Base-by-base conservation (phyloP, 1,140 invertebrate species). In the Drosophila malerkotliana region DNA sequence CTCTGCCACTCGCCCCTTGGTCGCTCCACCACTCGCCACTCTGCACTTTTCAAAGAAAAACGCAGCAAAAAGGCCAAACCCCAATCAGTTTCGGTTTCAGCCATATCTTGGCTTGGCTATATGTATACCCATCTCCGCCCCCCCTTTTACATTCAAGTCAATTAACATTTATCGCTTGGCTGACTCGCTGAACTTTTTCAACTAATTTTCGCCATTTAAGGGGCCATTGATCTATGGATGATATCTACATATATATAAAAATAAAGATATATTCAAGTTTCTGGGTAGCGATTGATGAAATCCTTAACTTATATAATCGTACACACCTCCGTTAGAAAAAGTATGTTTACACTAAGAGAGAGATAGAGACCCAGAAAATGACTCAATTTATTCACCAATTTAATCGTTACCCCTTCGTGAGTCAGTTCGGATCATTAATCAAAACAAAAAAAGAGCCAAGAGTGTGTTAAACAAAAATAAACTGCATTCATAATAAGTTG, bases 401-500 rank as follows among this genome's bases (percentile, higher is more conserved):
- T 60, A 28, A 62, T 47, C 30, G 30, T 15, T 67, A 18, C 39
- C 41, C 28, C 12, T 4, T 10, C 30, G 49, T 54, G 60, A 68
- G 32, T 68, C 60, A 26, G 15, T n/a, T 24, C 28, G 30, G 41
- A 47, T 66, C 64, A 68, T 68, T 55, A 68, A 68, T 68, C 64
- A 68, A 54, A 48, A 47, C 48, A 24, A 14, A 30, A 21, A 18
- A 21, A 14, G 21, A 54, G 52, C 49, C 24, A 66, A 68, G 15
- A 44, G n/a, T 44, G 9, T 37, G 34, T 37, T 37, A 12, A 44
- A 18, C 18, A 18, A 44, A 44, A 44, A 44, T 15, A 44, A 41
- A 44, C 64, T 68, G 61, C 64, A 68, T 68, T 67, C 61, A 68
- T 68, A 68, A 68, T 68, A 48, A 24, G 15, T 15, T 15, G 24